Evolutionary conservation across 2,113 vertebrate genomes (phyloP).

Genomic region (Puntigrus tetrazona): DNA sequence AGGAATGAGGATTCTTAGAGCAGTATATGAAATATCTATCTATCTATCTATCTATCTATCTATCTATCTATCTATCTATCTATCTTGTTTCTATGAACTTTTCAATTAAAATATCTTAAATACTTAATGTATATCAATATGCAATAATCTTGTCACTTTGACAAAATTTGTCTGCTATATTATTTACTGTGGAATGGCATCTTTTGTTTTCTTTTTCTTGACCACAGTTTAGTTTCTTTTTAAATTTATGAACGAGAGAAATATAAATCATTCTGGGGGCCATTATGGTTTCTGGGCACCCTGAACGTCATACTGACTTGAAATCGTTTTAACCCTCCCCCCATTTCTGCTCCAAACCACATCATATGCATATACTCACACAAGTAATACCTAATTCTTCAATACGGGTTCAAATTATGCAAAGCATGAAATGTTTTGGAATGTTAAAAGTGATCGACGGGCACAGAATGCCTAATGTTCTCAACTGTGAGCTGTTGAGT

Average conservation of each 20-base stretch:
- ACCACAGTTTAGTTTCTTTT: neutral
- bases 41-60: neutral
- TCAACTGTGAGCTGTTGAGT: slow-evolving; percentile 29
- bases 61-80: neutral
- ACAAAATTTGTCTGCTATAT: neutral
- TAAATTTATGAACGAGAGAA: neutral
- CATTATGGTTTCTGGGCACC: too few species aligned
- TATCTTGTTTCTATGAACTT: neutral
- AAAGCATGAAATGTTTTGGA: neutral
- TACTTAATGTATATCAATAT: too few species aligned
- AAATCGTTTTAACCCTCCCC: too few species aligned
- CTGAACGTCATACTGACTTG: too few species aligned
- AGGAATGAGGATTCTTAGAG: too few species aligned
- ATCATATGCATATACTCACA: neutral
- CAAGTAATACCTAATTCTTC: neutral
- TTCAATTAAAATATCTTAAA: neutral
- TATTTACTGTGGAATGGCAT: neutral
- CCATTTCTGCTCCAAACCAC: too few species aligned
- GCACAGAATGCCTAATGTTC: neutral
- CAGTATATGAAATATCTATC: too few species aligned
- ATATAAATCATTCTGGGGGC: neutral
- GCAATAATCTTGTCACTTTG: neutral
- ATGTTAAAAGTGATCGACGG: slow-evolving; percentile 15
- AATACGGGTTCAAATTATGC: neutral
- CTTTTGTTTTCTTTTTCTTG: neutral